A percentile compares a stretch with the other conserved stretches of the same genome.
Conservation (phyloP, 2,797 vertebrate species). For the Spondyliosoma cantharus region DNA sequence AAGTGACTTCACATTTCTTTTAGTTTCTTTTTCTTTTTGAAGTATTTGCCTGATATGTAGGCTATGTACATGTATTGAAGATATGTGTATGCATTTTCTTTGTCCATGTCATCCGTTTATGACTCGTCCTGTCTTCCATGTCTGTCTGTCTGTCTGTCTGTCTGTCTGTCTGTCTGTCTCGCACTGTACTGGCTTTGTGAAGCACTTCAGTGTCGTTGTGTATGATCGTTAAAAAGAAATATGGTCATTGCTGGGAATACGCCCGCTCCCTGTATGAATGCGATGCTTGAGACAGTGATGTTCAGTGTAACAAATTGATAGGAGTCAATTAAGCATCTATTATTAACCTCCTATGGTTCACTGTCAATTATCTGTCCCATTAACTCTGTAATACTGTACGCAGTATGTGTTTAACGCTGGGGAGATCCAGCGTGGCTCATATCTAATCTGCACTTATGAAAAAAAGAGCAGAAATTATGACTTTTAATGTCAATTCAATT, state of each 20-base stretch:
- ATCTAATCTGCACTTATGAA: slow-evolving; percentile 77
- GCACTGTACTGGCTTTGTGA: neutral
- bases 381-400: slow-evolving; percentile 86
- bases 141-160: neutral
- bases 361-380: slow-evolving; percentile 89
- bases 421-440: slow-evolving; percentile 77
- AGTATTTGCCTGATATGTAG: neutral
- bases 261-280: slow-evolving; percentile 58
- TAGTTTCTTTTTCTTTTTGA: no score
- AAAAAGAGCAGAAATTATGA: slow-evolving; percentile 79
- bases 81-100: neutral
- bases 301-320: slow-evolving; percentile 84
- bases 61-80: neutral
- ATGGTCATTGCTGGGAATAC: slow-evolving; percentile 52
- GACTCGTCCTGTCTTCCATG: neutral
- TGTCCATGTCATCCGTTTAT: neutral
- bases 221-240: slow-evolving; percentile 61
- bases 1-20: neutral
- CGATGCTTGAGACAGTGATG: slow-evolving; percentile 70
- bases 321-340: slow-evolving; percentile 87
- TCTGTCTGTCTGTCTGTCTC: neutral
- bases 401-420: slow-evolving; percentile 84
- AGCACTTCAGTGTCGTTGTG: slow-evolving; percentile 26
- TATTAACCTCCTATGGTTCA: slow-evolving; percentile 88
- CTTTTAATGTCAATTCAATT: slow-evolving; percentile 82